Percentiles rank a stretch among this genome's conserved stretches.
Conservation (phyloP, 1,140 invertebrate genomes). For the Holcopasites calliopsidis region DNA sequence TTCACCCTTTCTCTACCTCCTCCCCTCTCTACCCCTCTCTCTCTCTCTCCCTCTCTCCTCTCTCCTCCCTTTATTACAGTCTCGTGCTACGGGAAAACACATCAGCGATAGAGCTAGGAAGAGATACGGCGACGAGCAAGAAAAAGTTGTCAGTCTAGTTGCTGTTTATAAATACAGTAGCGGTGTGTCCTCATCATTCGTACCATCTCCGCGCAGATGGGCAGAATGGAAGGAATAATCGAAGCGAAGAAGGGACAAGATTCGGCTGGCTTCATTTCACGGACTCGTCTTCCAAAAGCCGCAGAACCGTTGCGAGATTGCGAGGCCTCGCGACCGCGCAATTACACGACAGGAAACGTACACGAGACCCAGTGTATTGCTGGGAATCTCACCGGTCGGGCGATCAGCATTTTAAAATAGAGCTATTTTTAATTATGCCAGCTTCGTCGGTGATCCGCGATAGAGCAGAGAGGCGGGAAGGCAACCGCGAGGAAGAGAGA, state of each 20-base stretch:
- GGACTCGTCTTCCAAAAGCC: neutral
- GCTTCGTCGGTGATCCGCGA: slow-evolving; percentile 59
- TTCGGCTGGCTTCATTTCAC: neutral
- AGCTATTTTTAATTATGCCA: slow-evolving; percentile 71
- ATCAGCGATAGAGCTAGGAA: slow-evolving; percentile 78
- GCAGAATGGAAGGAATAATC: too few species aligned
- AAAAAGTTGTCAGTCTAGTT: too few species aligned
- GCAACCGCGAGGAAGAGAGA: neutral
- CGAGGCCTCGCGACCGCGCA: neutral
- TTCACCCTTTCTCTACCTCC: slow-evolving; percentile 1
- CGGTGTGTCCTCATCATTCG: too few species aligned
- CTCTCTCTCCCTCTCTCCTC: slow-evolving; percentile 46
- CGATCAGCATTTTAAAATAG: slow-evolving; percentile 68
- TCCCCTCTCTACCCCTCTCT: neutral
- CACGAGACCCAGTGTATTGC: too few species aligned
- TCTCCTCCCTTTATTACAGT: too few species aligned
- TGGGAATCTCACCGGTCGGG: slow-evolving; percentile 5
- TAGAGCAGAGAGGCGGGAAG: neutral
- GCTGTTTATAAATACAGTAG: too few species aligned
- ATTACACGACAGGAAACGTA: too few species aligned
- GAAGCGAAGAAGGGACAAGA: too few species aligned
- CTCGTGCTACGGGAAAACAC: slow-evolving; percentile 70
- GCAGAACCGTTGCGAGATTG: neutral
- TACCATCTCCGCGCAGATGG: too few species aligned
- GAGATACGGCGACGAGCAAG: slow-evolving; percentile 64